Evolutionary conservation across 2,113 vertebrate genomes (phyloP), one percentile per base, ranked within the genome.

Genomic region (Eolophus roseicapilla): DNA sequence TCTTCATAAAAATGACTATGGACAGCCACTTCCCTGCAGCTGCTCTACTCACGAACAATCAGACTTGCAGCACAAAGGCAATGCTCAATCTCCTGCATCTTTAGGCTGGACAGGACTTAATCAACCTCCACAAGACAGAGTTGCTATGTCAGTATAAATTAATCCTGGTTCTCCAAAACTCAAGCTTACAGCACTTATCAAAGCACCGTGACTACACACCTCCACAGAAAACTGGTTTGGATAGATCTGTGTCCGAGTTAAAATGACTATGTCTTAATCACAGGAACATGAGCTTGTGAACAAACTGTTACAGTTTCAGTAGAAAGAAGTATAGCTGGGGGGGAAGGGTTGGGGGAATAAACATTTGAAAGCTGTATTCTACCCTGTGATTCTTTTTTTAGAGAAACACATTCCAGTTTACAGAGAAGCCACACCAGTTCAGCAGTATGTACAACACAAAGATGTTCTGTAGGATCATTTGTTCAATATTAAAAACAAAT

Each of bases 151-250:
- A 33, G 19, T 10, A 28, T 31, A 44, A n/a, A 43, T 43, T 37
- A 43, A 14, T 33, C 24, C n/a, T 6, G 9, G 65, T 37, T 77
- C 46, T 55, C 67, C 65, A 63, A 28, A 83, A 76, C 69, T 65
- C n/a, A 35, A 81, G n/a, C 28, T 63, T 49, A 39, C 17, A 49
- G 70, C 55, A 39, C 33, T n/a, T 49, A 28, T 6, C 25, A 28
- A 70, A 50, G 24, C 35, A 39, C 17, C 86, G 33, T 0, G 0
- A 31, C 50, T 60, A 53, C 7, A 41, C 0, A 0, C 18, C 31
- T 41, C 39, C 64, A 49, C n/a, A 78, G 41, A 73, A 62, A 60
- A 77, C 15, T n/a, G 19, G 9, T 67, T 33, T n/a, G n/a, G 46
- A 21, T 43, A 50, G 13, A 55, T 39, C 27, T 17, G 27, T 18